Conservation (phyloP, 2,888 invertebrate species). For the Apamea anceps region DNA sequence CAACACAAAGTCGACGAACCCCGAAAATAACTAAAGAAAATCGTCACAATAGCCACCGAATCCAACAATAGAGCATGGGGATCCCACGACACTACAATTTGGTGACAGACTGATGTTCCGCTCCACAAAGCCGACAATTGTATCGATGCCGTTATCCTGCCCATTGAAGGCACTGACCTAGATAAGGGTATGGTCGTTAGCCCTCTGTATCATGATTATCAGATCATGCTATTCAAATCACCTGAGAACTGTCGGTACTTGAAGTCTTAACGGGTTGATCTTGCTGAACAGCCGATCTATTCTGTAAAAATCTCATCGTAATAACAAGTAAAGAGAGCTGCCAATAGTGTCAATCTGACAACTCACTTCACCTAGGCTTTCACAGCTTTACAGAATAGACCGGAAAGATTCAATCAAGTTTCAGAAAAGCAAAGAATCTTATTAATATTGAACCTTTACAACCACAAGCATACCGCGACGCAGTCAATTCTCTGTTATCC, state of each 20-base stretch:
- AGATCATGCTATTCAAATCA: constrained; percentile 33
- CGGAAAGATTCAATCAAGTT: neutral
- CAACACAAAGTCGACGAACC: constrained; percentile 21
- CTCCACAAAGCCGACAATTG: constrained; percentile 76
- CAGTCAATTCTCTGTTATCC: neutral
- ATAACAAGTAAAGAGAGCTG: neutral
- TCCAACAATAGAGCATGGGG: constrained; percentile 43
- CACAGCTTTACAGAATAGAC: no score
- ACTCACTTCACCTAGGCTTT: no score
- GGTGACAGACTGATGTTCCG: constrained; percentile 74
- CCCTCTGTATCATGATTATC: constrained; percentile 39
- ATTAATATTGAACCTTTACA: neutral
- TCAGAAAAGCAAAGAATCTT: neutral
- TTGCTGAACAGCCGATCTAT: neutral
- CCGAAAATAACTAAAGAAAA: constrained; percentile 56
- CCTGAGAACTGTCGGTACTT: neutral
- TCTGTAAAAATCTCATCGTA: neutral
- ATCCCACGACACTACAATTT: constrained; percentile 71
- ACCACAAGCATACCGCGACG: neutral
- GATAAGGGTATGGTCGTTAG: constrained; percentile 65
- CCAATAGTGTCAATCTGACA: neutral
- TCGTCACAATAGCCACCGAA: constrained; percentile 35
- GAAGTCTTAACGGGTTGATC: neutral
- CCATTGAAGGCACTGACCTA: constrained; percentile 75
- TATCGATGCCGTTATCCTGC: constrained; percentile 76